phyloP scores from a whole-genome alignment of 2,888 invertebrate species.

The Phyto melanocephala region DNA sequence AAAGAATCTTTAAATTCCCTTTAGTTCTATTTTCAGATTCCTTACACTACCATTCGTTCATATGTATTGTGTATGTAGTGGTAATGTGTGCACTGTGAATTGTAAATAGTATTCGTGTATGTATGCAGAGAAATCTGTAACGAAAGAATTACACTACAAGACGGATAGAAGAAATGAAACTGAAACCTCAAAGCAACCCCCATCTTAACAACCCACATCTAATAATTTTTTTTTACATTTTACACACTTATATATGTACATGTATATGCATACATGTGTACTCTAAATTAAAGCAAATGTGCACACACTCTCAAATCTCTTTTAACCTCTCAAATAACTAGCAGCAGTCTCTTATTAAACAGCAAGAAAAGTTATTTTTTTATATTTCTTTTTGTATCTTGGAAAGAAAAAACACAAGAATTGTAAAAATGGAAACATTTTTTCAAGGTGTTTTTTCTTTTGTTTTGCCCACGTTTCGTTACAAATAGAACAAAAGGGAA shows the following conservation, averaged over 20 bases:
- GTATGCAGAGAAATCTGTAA: slow-evolving; percentile 34
- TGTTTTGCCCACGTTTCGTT: slow-evolving; percentile 62
- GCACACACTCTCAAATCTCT: slow-evolving; percentile 37
- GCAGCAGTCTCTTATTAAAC: slow-evolving; percentile 53
- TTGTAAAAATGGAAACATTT: slow-evolving; percentile 29
- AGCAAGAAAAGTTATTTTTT: slow-evolving; percentile 5
- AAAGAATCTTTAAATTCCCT: slow-evolving; percentile 55
- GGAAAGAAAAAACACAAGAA: background rate
- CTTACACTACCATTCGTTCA: background rate
- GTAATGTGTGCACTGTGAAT: slow-evolving; percentile 9
- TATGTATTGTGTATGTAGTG: background rate
- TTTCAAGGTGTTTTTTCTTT: slow-evolving; percentile 62
- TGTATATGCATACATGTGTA: background rate
- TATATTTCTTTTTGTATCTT: slow-evolving; percentile 16
- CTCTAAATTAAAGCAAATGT: background rate
- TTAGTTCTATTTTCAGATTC: slow-evolving; percentile 18
- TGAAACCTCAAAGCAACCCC: slow-evolving; percentile 56
- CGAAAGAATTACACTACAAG: slow-evolving; percentile 39
- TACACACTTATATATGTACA: background rate
- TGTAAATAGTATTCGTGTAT: background rate
- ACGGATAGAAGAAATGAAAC: slow-evolving; percentile 33
- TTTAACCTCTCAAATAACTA: slow-evolving; percentile 59
- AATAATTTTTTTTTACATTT: background rate
- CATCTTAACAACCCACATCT: slow-evolving; percentile 45
- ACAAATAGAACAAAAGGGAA: slow-evolving; percentile 7